A percentile compares a stretch with the other conserved stretches of the same genome.
Evolutionary conservation across 1,140 invertebrate species (phyloP).

Genomic region (Calosoma granatense): DNA sequence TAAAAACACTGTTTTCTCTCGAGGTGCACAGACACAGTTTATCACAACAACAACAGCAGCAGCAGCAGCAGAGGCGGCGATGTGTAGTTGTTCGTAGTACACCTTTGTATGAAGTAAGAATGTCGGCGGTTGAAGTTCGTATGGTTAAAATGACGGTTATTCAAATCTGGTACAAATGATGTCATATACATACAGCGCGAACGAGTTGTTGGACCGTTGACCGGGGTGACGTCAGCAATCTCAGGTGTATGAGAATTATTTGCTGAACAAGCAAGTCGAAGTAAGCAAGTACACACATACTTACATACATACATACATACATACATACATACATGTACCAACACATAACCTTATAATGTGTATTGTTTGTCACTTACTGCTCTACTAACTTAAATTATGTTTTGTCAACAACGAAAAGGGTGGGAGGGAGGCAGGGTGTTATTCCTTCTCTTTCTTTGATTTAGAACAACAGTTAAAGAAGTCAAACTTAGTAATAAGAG

Average conservation of each 20-base stretch:
- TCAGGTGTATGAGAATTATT: conserved; percentile 6
- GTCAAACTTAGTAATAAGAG: too few species aligned
- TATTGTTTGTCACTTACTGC: too few species aligned
- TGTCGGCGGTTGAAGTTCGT: background rate
- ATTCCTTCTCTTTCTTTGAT: background rate
- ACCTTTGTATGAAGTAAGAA: background rate
- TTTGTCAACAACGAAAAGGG: background rate
- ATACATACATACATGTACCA: too few species aligned
- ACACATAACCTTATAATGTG: too few species aligned
- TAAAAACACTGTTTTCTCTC: too few species aligned
- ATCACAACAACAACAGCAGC: too few species aligned
- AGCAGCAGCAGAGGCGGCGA: too few species aligned
- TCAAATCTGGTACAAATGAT: conserved; percentile 1
- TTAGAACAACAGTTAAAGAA: too few species aligned
- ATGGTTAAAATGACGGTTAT: too few species aligned
- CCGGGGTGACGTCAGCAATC: conserved; percentile 1
- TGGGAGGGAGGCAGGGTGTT: background rate
- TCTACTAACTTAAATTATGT: background rate
- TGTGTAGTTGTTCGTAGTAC: background rate
- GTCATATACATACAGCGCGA: background rate
- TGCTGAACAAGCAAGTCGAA: background rate
- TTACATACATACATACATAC: background rate
- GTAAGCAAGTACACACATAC: background rate
- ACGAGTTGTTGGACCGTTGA: background rate
- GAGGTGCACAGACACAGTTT: too few species aligned